Evolutionary conservation across 92 coral and sea anemone species (phyloP).

Genomic region (Isaurus tuberculatus): DNA sequence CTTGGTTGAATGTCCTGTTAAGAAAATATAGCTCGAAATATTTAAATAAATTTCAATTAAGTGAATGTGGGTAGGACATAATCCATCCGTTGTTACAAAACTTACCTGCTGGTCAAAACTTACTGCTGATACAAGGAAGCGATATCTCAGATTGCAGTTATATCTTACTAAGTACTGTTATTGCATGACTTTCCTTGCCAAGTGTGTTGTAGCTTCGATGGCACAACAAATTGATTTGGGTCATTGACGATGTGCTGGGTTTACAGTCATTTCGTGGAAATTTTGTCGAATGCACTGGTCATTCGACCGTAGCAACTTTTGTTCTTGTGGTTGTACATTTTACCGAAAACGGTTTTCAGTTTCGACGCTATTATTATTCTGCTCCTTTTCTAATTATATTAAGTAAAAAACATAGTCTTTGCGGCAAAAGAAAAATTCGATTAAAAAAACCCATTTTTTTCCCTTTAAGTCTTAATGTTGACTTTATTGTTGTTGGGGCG

Average conservation of each 20-base stretch:
- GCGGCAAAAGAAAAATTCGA: neutral
- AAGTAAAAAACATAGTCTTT: neutral
- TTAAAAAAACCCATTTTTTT: no score
- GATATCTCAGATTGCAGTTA: no score
- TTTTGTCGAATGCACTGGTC: neutral
- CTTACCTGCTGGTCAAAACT: no score
- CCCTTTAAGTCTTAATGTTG: no score
- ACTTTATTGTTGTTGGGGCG: no score
- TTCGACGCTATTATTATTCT: neutral
- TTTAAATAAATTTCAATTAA: neutral
- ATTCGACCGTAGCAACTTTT: neutral
- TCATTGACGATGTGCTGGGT: neutral
- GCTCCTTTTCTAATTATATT: neutral
- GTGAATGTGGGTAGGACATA: neutral
- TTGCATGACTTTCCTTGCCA: no score
- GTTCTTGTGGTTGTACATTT: neutral
- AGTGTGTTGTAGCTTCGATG: no score
- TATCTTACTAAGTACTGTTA: no score
- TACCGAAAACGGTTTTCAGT: neutral
- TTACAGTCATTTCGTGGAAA: neutral
- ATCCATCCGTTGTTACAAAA: no score
- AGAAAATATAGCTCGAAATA: neutral
- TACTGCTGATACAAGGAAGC: no score
- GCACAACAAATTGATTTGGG: no score
- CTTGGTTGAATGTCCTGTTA: neutral